Evolutionary conservation across 1,140 invertebrate species (phyloP).

Genomic region (Cydia fagiglandana): DNA sequence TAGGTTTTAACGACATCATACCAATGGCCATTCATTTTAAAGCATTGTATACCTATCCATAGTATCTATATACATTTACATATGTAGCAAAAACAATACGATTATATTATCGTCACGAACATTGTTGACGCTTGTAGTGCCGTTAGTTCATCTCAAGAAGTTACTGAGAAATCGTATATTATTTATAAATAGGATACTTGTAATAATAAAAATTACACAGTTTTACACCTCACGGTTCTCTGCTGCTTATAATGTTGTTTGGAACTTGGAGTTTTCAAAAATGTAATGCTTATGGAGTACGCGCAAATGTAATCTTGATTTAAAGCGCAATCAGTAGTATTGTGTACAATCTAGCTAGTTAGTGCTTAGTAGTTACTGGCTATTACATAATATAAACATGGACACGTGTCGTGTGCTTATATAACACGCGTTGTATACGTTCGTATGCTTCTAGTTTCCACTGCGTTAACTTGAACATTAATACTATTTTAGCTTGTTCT

Average conservation of each 20-base stretch:
- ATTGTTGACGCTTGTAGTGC: not conserved
- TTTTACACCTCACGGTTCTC: too few relatives aligned
- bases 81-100: not conserved
- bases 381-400: conserved; percentile 53
- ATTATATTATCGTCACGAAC: not conserved
- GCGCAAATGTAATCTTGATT: not conserved
- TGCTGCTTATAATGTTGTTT: too few relatives aligned
- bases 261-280: not conserved
- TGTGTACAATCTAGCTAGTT: conserved; percentile 35
- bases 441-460: conserved; percentile 11
- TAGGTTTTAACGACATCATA: not conserved
- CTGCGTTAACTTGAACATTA: conserved; percentile 15
- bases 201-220: too few relatives aligned
- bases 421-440: conserved; percentile 42
- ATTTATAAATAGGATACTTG: not conserved
- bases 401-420: conserved; percentile 51
- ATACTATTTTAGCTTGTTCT: conserved; percentile 1
- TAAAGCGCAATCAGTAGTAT: conserved; percentile 19
- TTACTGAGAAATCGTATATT: not conserved
- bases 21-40: not conserved
- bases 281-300: not conserved
- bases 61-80: not conserved
- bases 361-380: conserved; percentile 36
- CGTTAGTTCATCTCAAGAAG: not conserved
- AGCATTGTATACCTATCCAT: too few relatives aligned